Evolutionary conservation across 2,113 vertebrate genomes (phyloP).

Genomic region (Malurus cyaneus): DNA sequence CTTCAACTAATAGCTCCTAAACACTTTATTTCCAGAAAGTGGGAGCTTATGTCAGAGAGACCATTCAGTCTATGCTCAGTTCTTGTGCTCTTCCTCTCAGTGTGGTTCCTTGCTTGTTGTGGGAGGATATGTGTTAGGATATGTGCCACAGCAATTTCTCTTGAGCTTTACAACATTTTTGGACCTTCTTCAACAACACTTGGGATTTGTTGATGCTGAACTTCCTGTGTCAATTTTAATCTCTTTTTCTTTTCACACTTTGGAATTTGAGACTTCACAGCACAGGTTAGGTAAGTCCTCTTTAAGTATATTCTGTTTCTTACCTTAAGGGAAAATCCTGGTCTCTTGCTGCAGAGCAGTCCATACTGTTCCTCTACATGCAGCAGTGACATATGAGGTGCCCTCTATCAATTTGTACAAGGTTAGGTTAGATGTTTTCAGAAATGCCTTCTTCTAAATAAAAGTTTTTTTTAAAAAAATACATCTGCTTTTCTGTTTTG

Average conservation of each 20-base stretch:
- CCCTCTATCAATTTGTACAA: neutral
- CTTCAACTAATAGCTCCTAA: neutral
- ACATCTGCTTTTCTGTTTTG: conserved; percentile 48
- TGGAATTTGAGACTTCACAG: neutral
- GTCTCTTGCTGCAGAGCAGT: neutral
- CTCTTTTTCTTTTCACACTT: neutral
- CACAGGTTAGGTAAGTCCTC: neutral
- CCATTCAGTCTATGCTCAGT: neutral
- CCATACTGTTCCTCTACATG: neutral
- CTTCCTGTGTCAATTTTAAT: neutral
- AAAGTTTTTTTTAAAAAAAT: neutral
- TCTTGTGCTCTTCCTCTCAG: neutral
- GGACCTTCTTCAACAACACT: neutral
- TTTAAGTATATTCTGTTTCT: neutral
- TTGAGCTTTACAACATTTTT: neutral
- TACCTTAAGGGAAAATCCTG: neutral
- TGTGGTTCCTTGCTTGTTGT: neutral
- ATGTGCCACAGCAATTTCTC: neutral
- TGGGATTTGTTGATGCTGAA: neutral
- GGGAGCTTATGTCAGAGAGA: neutral
- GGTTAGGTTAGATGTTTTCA: neutral
- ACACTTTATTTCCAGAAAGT: neutral
- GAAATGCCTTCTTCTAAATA: neutral
- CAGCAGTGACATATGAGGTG: neutral
- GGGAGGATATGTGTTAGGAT: neutral